phyloP scores from a whole-genome alignment of 2,888 invertebrate genomes.

The Euplagia quadripunctaria region DNA sequence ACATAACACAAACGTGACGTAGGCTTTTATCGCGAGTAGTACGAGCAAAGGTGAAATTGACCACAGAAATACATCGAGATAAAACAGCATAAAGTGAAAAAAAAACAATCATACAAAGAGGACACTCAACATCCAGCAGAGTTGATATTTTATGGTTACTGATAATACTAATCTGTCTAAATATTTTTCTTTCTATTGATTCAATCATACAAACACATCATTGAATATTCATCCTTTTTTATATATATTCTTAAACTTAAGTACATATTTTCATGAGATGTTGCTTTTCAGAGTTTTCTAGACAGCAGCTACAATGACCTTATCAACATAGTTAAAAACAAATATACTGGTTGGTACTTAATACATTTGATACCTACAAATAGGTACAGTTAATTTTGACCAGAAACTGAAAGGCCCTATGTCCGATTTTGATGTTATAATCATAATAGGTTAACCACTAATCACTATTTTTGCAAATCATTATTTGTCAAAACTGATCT shows the following conservation, averaged over 20 bases:
- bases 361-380: too few species aligned
- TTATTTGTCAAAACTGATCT: background rate
- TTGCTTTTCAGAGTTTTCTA: background rate
- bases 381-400: background rate
- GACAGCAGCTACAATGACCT: background rate
- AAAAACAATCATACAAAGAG: background rate
- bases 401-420: background rate
- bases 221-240: background rate
- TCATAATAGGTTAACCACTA: background rate
- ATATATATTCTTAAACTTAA: background rate
- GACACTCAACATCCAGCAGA: background rate
- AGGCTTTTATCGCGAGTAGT: constrained; percentile 55
- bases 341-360: background rate
- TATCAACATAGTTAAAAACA: background rate
- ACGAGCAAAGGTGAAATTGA: constrained; percentile 51
- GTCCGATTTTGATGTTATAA: background rate
- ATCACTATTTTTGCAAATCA: background rate
- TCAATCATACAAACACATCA: too few species aligned
- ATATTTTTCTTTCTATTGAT: too few species aligned
- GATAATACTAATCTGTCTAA: too few species aligned
- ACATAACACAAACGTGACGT: constrained; percentile 58
- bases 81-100: background rate
- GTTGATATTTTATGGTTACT: background rate
- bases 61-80: constrained; percentile 5
- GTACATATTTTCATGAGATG: background rate